Conservation (phyloP, 2,113 vertebrate species). For the Motacilla tschutschensis region DNA sequence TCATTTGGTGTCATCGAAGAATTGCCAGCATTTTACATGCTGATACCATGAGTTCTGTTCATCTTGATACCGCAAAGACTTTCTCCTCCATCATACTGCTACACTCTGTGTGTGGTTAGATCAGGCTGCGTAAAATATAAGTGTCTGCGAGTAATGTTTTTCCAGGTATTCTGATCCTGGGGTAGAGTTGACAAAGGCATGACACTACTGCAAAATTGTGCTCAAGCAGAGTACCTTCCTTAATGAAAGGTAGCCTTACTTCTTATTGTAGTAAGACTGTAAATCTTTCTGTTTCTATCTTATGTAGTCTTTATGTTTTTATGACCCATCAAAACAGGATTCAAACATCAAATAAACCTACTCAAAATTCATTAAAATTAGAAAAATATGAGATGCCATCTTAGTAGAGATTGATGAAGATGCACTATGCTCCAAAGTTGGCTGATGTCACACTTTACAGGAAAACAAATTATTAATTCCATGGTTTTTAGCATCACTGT, state of each 20-base stretch:
- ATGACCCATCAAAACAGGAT: not conserved
- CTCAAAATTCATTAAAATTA: not conserved
- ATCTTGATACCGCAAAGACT: not conserved
- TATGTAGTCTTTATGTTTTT: not conserved
- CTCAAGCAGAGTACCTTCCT: not conserved
- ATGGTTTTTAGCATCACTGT: not conserved
- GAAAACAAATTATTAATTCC: not conserved
- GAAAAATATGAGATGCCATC: not conserved
- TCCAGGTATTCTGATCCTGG: not conserved
- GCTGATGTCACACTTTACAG: not conserved
- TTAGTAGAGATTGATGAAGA: not conserved
- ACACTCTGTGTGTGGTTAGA: not conserved
- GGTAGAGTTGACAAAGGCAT: not conserved
- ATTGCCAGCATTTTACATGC: not conserved
- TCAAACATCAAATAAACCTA: not conserved
- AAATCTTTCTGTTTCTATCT: not conserved
- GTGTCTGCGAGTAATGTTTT: not conserved
- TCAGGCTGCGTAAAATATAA: not conserved
- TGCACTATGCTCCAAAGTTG: not conserved
- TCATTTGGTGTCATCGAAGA: not conserved
- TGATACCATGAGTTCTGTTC: not conserved
- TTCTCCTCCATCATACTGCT: rapidly evolving
- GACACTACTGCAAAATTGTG: not conserved
- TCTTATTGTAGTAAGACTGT: not conserved
- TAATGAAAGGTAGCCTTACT: not conserved